A percentile compares a stretch with the other conserved stretches of the same genome.
Conservation (phyloP, 2,113 vertebrate species). For the Formicarius rufipectus region DNA sequence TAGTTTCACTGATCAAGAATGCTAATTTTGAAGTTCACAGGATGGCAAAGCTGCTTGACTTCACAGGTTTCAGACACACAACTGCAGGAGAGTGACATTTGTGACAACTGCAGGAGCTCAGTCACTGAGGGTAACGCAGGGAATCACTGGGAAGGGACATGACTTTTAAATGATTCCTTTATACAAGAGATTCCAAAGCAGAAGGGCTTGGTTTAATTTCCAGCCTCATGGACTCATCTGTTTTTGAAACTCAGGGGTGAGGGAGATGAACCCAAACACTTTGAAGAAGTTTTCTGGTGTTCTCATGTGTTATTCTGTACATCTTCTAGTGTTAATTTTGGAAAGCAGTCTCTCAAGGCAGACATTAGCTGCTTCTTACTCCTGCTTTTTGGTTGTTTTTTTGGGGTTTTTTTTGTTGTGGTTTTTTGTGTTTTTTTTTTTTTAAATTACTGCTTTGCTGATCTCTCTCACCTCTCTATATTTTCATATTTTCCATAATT, state of each 20-base stretch:
- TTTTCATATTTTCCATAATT: background rate
- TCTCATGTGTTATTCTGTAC: background rate
- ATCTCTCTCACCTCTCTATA: background rate
- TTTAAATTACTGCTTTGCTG: background rate
- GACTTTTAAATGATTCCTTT: background rate
- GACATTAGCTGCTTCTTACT: background rate
- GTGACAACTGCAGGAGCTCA: background rate
- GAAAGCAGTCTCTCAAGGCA: background rate
- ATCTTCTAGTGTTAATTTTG: background rate
- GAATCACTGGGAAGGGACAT: background rate
- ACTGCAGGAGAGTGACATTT: constrained; percentile 3
- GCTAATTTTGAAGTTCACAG: constrained; percentile 1
- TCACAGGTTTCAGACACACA: background rate
- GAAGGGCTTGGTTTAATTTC: background rate
- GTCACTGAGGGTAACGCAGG: background rate
- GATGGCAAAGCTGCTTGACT: constrained; percentile 39
- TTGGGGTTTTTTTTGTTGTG: too few relatives aligned
- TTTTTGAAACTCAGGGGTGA: background rate
- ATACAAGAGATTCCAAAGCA: background rate
- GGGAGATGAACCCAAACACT: background rate
- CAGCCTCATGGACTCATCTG: background rate
- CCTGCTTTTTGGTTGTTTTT: background rate
- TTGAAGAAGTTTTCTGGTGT: background rate
- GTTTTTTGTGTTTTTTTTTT: too few relatives aligned
- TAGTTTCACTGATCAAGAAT: constrained; percentile 1